Conservation (phyloP, 2,888 invertebrate genomes). For the Antheraea assamensis region DNA sequence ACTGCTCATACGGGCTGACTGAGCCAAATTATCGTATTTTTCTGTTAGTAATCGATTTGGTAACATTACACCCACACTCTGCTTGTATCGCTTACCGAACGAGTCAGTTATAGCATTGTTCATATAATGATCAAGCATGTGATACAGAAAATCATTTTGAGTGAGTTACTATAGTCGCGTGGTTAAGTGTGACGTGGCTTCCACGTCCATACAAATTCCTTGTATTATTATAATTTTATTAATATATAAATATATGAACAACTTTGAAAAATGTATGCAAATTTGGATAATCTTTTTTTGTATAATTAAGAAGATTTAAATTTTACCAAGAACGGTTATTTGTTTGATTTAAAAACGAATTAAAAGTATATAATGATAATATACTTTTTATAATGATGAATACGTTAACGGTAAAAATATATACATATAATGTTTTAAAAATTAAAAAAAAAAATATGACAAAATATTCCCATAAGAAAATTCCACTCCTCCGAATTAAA, state of each 20-base stretch:
- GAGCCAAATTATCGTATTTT: constrained; percentile 20
- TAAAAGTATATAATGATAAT: not conserved
- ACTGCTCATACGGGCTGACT: constrained; percentile 21
- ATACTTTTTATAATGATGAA: too few relatives aligned
- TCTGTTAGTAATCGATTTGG: not conserved
- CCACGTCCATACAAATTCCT: not conserved
- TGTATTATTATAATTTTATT: not conserved
- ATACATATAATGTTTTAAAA: not conserved
- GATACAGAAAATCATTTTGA: not conserved
- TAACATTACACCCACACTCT: not conserved
- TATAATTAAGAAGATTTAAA: not conserved
- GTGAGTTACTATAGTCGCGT: too few relatives aligned
- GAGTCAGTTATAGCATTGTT: not conserved
- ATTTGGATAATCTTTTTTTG: not conserved
- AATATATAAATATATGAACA: not conserved
- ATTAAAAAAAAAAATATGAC: not conserved
- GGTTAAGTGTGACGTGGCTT: too few relatives aligned
- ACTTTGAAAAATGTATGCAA: not conserved
- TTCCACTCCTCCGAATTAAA: not conserved
- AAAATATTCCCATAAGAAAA: not conserved
- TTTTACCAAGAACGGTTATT: not conserved
- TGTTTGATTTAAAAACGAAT: not conserved
- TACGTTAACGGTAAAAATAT: too few relatives aligned
- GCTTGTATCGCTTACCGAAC: not conserved
- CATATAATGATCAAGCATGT: not conserved